phyloP scores from a whole-genome alignment of 53 echinoderm and acorn worm species.

The Antedon mediterranea region DNA sequence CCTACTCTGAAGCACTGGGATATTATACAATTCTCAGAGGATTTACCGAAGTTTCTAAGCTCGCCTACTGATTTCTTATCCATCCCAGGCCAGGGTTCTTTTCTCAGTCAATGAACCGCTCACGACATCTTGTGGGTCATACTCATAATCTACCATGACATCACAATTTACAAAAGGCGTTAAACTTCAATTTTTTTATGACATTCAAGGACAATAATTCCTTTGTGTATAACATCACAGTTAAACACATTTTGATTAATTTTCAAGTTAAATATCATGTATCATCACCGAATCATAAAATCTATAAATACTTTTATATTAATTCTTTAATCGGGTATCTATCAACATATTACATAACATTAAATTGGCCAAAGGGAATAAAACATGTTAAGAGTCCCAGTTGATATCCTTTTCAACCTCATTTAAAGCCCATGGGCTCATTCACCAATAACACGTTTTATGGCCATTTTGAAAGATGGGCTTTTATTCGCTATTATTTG shows the following conservation, averaged over 20 bases:
- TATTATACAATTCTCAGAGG: not conserved
- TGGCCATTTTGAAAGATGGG: too few relatives aligned
- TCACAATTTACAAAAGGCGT: not conserved
- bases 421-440: too few relatives aligned
- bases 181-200: not conserved
- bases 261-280: not conserved
- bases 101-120: not conserved
- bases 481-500: too few relatives aligned
- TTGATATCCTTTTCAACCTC: too few relatives aligned
- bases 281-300: too few relatives aligned
- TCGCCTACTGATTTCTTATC: not conserved
- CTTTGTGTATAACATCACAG: not conserved
- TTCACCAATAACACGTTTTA: too few relatives aligned
- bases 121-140: not conserved
- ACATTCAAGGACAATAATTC: not conserved
- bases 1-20: not conserved
- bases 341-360: too few relatives aligned
- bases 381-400: too few relatives aligned
- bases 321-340: too few relatives aligned
- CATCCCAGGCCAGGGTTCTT: not conserved
- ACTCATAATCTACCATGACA: not conserved
- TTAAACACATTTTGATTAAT: not conserved
- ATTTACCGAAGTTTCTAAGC: not conserved
- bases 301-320: too few relatives aligned
- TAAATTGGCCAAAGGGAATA: too few relatives aligned